Percentiles rank a stretch among this genome's conserved stretches.
These are phyloP conservation scores for Mimachlamys varia DNA, from an alignment of 2,888 invertebrate species.

Conservation along the genomic window DNA sequence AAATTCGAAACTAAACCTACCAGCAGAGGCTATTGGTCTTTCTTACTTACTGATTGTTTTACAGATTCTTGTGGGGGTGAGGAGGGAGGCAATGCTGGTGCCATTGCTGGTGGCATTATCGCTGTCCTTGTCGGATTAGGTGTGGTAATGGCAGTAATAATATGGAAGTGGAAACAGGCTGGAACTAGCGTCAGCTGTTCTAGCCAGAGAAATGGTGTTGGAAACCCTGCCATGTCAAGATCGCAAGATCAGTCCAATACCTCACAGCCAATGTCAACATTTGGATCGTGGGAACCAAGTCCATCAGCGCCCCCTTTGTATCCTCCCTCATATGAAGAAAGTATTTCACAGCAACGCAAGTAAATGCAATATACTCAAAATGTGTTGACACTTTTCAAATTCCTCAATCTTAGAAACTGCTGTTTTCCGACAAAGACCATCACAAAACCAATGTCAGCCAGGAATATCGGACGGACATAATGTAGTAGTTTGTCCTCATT, in stretches of 20 bases:
- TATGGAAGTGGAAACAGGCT: not conserved
- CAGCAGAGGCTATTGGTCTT: too few species aligned
- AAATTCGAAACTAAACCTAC: too few species aligned
- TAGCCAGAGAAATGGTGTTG: not conserved
- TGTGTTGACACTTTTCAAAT: too few species aligned
- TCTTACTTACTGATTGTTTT: not conserved
- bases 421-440: too few species aligned
- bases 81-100: not conserved
- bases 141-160: not conserved
- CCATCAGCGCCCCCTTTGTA: not conserved
- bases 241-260: not conserved
- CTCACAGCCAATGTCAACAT: not conserved
- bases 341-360: too few species aligned
- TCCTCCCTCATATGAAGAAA: constrained; percentile 10
- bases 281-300: not conserved
- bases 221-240: not conserved
- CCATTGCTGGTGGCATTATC: not conserved
- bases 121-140: not conserved
- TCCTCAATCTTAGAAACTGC: too few species aligned
- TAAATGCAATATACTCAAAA: too few species aligned
- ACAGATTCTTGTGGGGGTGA: not conserved
- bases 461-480: too few species aligned
- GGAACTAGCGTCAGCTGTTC: not conserved
- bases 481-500: too few species aligned
- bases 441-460: too few species aligned